Evolutionary conservation across 2,888 invertebrate genomes (phyloP), one percentile per base, ranked within the genome.

Genomic region (Spodoptera exigua): DNA sequence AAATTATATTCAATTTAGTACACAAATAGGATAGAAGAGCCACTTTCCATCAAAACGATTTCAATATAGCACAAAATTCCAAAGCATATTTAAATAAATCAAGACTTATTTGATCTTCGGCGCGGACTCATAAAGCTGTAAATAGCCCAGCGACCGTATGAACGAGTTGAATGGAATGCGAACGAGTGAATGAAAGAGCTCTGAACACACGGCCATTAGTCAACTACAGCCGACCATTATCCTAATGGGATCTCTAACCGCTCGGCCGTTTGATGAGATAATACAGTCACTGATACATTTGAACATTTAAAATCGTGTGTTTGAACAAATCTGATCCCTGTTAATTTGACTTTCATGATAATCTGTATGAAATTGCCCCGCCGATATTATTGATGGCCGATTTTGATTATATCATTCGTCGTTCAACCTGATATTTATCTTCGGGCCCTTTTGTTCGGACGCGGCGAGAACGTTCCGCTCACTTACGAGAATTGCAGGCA

Each of bases 211-310:
- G 74, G 76, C 86, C 88, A 90, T 91, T 90, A 89, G 87, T 89
- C 87, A 89, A 86, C 87, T 85, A 84, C 83, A 79, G 83, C 79
- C 81, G 75, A 74, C 86, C 84, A 90, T 90, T 89, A 91, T 88
- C 87, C 89, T 89, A 89, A 90, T 90, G 89, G 90, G 85, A 87
- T 87, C 86, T 87, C 85, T 86, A 87, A 86, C 87, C 84, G 84
- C 80, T 82, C 78, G 80, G 74, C 79, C 83, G 83, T 85, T 83
- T 87, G 88, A 86, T 71, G 67, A 76, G 72, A 68, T 76, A 78
- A 75, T 78, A 75, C 64, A 55, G 60, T 68, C 59, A 74, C 61
- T 67, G 78, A 75, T 75, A 78, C 76, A 71, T 74, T 74, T 49
- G 53, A 55, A 44, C 59, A 60, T 74, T 74, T 74, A 58, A 77